Evolutionary conservation across 2,113 vertebrate species (phyloP).

Genomic region (Cromileptes altivelis): DNA sequence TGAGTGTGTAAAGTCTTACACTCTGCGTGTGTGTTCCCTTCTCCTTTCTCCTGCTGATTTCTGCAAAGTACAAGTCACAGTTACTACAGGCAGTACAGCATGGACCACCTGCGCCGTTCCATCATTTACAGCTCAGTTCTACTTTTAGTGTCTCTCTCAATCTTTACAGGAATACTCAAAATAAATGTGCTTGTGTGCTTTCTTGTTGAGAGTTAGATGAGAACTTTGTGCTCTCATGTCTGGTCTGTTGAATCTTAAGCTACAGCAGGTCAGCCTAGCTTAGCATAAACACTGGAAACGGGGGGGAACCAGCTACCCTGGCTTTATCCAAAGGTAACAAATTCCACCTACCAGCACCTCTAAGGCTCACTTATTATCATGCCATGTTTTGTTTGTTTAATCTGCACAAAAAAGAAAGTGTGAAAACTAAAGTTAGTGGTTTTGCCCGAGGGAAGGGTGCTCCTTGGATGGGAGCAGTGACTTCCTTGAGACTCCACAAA

Average conservation of each 20-base stretch:
- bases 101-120: conserved; percentile 23
- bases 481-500: background rate
- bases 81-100: conserved; percentile 21
- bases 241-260: background rate
- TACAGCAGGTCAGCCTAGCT: background rate
- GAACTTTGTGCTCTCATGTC: background rate
- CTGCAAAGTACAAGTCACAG: conserved; percentile 20
- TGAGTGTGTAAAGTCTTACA: conserved; percentile 38
- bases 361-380: no score
- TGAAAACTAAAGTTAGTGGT: no score
- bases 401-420: no score
- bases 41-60: conserved; percentile 34
- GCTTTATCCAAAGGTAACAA: background rate
- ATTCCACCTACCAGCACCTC: no score
- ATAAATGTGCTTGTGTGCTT: background rate
- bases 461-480: background rate
- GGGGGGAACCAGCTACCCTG: background rate
- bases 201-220: background rate
- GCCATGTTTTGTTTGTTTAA: no score
- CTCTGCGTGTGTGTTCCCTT: conserved; percentile 46
- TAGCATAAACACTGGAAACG: background rate
- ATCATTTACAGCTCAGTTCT: conserved; percentile 21
- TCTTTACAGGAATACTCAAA: background rate
- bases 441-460: no score
- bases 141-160: background rate